Evolutionary conservation across 2,797 vertebrate species (phyloP).

Genomic region (Astyanax mexicanus): DNA sequence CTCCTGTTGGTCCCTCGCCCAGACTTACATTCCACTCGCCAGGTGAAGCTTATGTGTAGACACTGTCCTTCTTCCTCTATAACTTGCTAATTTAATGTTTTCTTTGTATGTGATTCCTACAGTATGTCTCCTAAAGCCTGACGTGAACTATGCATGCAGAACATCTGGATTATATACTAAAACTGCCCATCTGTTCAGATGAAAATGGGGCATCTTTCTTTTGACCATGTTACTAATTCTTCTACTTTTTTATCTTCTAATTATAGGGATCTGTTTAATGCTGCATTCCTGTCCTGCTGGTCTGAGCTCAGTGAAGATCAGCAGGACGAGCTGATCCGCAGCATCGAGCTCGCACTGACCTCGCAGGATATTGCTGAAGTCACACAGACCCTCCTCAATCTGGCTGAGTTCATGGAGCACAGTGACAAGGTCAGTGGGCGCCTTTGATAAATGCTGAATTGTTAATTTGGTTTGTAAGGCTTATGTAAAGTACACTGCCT

Average conservation of each 20-base stretch:
- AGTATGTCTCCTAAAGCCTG: background rate
- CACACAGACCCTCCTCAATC: slow-evolving; percentile 95
- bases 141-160: background rate
- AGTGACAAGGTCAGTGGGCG: slow-evolving; percentile 91
- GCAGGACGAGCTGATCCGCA: slow-evolving; percentile 97
- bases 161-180: background rate
- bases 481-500: too few relatives aligned
- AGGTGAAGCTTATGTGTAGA: slow-evolving; percentile 76
- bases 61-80: background rate
- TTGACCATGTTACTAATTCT: background rate
- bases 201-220: background rate
- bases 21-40: slow-evolving; percentile 98
- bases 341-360: slow-evolving; percentile 94
- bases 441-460: background rate
- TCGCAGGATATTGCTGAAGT: slow-evolving; percentile 98
- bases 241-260: slow-evolving; percentile 24
- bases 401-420: slow-evolving; percentile 99
- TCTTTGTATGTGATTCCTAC: background rate
- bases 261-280: slow-evolving; percentile 95
- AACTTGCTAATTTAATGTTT: background rate
- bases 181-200: background rate
- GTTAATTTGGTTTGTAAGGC: too few relatives aligned
- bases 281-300: slow-evolving; percentile 98
- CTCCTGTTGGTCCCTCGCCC: slow-evolving; percentile 97
- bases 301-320: slow-evolving; percentile 97